Evolutionary conservation across 92 coral and sea anemone genomes (phyloP).

Genomic region (Pocillopora meandrina): DNA sequence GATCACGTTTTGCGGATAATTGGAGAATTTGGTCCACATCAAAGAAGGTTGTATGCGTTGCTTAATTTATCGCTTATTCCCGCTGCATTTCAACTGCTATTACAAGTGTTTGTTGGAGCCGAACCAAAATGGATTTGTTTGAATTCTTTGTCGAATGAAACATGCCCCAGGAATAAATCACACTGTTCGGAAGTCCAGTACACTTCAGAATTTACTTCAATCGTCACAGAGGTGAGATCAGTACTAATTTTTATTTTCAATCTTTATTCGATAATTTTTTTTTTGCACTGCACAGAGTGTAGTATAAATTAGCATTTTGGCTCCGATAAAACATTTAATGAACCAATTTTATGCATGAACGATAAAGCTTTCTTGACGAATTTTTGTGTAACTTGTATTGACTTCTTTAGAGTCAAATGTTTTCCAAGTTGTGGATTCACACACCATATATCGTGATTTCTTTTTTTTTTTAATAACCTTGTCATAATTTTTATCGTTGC

Average conservation of each 20-base stretch:
- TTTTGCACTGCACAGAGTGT: neutral
- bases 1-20: slow-evolving; percentile 94
- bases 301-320: neutral
- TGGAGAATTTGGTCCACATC: slow-evolving; percentile 98
- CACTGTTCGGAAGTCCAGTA: slow-evolving; percentile 72
- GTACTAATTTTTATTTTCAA: no score
- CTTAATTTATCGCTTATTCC: slow-evolving; percentile 87
- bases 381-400: neutral
- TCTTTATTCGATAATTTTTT: neutral
- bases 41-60: slow-evolving; percentile 76
- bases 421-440: neutral
- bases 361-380: neutral
- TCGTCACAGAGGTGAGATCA: slow-evolving; percentile 82
- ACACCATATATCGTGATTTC: no score
- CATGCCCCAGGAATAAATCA: slow-evolving; percentile 72
- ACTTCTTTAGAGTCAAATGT: neutral
- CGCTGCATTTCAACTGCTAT: slow-evolving; percentile 91
- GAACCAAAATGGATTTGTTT: slow-evolving; percentile 89
- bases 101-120: slow-evolving; percentile 90
- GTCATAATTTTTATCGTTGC: slow-evolving; percentile 3
- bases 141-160: slow-evolving; percentile 65
- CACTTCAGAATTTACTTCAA: slow-evolving; percentile 78
- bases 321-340: no score
- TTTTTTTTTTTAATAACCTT: neutral
- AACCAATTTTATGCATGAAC: no score